Conservation (phyloP, 1,140 invertebrate genomes). For the Ylistrum balloti region DNA sequence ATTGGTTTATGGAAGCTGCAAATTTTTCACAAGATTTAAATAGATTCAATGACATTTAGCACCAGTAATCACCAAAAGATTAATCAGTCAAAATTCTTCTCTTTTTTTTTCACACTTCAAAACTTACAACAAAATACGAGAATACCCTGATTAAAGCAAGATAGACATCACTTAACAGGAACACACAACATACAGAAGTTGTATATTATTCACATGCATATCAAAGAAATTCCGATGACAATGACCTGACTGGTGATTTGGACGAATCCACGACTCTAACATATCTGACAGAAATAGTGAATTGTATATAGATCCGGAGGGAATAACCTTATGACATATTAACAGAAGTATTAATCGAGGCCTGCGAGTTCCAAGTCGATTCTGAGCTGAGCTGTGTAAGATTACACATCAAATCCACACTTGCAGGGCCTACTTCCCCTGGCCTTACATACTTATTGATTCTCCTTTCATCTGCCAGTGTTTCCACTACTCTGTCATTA, state of each 20-base stretch:
- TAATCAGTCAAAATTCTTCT: no score
- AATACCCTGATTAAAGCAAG: no score
- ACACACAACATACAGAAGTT: no score
- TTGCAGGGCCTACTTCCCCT: not conserved
- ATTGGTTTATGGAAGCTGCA: no score
- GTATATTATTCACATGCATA: no score
- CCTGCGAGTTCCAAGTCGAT: not conserved
- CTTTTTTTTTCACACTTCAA: no score
- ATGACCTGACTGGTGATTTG: not conserved
- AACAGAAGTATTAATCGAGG: conserved; percentile 22
- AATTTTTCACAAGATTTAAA: no score
- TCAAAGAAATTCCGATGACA: no score
- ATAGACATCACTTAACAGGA: no score
- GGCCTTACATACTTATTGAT: not conserved
- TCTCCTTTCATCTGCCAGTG: not conserved
- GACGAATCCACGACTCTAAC: not conserved
- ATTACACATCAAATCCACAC: conserved; percentile 23
- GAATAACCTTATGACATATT: not conserved
- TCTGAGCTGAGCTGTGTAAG: conserved; percentile 2
- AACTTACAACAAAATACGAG: no score
- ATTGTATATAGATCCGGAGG: not conserved
- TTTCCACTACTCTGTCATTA: not conserved
- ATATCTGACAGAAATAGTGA: not conserved
- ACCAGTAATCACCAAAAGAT: no score
- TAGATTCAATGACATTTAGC: no score